Base-by-base conservation (phyloP, 2,797 vertebrate species). In the Sebastes nivosus region DNA sequence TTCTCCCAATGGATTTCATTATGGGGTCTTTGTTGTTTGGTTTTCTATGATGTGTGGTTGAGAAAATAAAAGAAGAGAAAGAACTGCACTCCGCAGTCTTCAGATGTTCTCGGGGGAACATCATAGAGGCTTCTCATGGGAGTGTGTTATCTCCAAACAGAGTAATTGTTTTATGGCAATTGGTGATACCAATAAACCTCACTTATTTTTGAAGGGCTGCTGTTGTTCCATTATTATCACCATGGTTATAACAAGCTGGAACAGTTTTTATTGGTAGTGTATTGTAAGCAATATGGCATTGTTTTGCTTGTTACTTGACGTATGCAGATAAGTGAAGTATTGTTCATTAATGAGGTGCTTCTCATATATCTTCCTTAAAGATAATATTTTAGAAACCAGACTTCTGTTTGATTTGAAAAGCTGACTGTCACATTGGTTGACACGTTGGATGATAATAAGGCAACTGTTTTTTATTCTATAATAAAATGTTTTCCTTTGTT, bases 1-100 rank as follows among this genome's bases (percentile, higher is more conserved):
- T 29, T 36, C 27, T 87, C 81, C 81, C 72, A 3, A 1, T 4
- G 25, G 67, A 67, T 76, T 84, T 87, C 36, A 82, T 73, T 50
- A 75, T 3, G 1, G 34, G 24, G 14, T 72, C 54, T 63, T 69
- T 77, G 52, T 74, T 79, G 63, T 67, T 58, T 75, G 36, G 24
- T 54, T 87, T 63, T 57, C 58, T 61, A 27, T 79, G 61, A 65
- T 66, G 73, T 54, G n/a, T 10, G 12, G 42, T 66, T n/a, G 61
- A 76, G 34, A 24, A 59, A 75, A 71, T 42, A 60, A 64, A 59
- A 38, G 27, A 54, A 6, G 22, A 50, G 38, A 11, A 65, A 66
- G 38, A 68, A n/a, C 32, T 55, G 63, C 22, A 8, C 27, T 34
- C 42, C 34, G 24, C 8, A 71, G 76, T 75, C 11, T 54, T 67